A percentile compares a stretch with the other conserved stretches of the same genome.
Evolutionary conservation across 1,140 invertebrate species (phyloP).

Genomic region (Teleogryllus occipitalis): DNA sequence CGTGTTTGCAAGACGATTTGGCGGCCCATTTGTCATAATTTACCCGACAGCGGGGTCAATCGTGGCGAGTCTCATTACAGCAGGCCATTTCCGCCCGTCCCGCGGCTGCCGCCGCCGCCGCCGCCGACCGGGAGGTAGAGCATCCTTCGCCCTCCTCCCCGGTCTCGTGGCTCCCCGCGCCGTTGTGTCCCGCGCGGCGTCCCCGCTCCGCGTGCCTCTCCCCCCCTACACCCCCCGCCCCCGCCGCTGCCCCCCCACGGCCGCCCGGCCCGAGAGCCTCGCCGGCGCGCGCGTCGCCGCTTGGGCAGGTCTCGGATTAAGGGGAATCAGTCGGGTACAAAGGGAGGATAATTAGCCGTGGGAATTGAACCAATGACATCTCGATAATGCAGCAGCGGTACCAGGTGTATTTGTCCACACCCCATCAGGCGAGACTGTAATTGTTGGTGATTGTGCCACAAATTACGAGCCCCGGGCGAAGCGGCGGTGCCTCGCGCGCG

Average conservation of each 20-base stretch:
- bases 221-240: background rate
- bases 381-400: background rate
- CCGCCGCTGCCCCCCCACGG: background rate
- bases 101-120: no score
- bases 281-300: no score
- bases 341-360: background rate
- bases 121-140: no score
- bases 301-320: background rate
- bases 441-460: background rate
- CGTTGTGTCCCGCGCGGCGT: no score
- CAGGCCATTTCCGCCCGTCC: no score
- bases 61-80: no score
- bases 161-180: no score
- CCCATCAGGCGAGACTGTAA: background rate
- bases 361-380: constrained; percentile 4
- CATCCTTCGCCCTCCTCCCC: no score
- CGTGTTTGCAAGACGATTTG: no score
- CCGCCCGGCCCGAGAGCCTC: background rate
- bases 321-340: background rate
- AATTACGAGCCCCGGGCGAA: background rate
- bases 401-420: constrained; percentile 3
- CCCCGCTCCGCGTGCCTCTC: background rate
- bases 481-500: no score
- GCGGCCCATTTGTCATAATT: no score
- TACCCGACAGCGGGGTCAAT: no score